phyloP scores from a whole-genome alignment of 2,797 vertebrate species.

The Labeo calbasu region DNA sequence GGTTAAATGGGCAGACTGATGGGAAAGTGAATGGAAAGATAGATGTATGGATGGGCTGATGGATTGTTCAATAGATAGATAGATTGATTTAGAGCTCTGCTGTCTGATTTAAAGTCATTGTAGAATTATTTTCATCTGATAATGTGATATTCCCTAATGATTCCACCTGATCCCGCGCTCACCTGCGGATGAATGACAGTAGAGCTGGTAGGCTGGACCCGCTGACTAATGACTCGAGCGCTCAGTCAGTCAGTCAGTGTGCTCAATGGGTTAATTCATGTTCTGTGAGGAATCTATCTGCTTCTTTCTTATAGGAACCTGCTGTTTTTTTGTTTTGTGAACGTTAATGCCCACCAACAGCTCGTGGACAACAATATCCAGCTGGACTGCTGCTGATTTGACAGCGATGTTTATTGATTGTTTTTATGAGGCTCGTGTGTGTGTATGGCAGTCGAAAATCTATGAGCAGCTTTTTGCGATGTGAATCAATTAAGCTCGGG shows the following conservation, averaged over 20 bases:
- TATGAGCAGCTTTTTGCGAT: constrained; percentile 28
- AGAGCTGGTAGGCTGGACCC: constrained; percentile 30
- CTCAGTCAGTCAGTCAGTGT: constrained; percentile 34
- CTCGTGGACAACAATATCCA: constrained; percentile 14
- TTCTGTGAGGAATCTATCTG: constrained; percentile 47
- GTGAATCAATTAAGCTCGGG: not conserved
- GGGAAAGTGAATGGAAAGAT: too few species aligned
- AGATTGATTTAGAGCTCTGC: not conserved
- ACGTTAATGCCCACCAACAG: constrained; percentile 17
- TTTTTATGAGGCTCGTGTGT: constrained; percentile 18
- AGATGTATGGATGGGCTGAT: not conserved
- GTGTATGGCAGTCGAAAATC: constrained; percentile 11
- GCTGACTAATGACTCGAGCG: constrained; percentile 46
- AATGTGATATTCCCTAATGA: not conserved
- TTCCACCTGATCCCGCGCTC: constrained; percentile 1
- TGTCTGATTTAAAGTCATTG: not conserved
- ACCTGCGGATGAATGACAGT: constrained; percentile 36
- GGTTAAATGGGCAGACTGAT: not conserved
- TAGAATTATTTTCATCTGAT: not conserved
- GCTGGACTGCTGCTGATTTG: constrained; percentile 30
- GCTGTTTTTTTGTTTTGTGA: not conserved
- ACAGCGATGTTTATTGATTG: constrained; percentile 50
- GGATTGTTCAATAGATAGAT: not conserved
- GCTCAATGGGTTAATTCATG: constrained; percentile 58
- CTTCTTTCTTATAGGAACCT: constrained; percentile 35